Percentiles rank a stretch among this genome's conserved stretches.
These are phyloP conservation scores for Hyalella azteca DNA, from an alignment of 2,888 invertebrate genomes.

Conservation along the genomic window DNA sequence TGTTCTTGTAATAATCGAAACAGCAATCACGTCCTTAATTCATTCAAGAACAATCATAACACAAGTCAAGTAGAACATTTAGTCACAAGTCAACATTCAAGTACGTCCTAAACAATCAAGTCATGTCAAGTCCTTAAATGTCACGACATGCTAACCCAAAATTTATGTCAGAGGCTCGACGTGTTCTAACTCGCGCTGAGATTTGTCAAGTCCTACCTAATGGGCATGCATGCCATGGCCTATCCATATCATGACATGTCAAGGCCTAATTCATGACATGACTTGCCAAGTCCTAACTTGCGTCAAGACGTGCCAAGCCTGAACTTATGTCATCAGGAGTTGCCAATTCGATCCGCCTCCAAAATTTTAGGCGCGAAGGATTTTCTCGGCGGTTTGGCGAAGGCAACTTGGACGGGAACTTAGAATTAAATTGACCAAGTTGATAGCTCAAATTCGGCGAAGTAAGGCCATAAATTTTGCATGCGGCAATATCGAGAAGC, in stretches of 20 bases:
- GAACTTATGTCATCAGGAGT: neutral
- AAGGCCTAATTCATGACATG: neutral
- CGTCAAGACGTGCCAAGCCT: neutral
- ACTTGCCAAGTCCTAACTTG: neutral
- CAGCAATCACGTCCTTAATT: no score
- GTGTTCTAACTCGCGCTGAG: neutral
- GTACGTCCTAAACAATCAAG: no score
- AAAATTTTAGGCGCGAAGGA: neutral
- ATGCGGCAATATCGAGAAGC: slow-evolving; percentile 6
- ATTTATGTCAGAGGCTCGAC: neutral
- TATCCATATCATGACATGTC: neutral
- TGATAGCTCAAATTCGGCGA: neutral
- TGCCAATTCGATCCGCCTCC: neutral
- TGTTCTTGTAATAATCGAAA: no score
- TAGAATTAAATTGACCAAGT: slow-evolving; percentile 11
- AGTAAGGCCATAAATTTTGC: slow-evolving; percentile 27
- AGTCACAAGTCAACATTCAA: no score
- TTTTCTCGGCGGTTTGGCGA: slow-evolving; percentile 28
- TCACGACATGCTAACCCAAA: neutral
- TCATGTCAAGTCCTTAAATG: no score
- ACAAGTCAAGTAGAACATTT: no score
- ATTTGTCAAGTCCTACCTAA: no score
- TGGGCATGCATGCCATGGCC: no score
- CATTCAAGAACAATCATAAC: no score
- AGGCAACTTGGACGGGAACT: slow-evolving; percentile 14